Evolutionary conservation across 2,888 invertebrate genomes (phyloP), one percentile per base, ranked within the genome.

Genomic region (Podotricha telesiphe): DNA sequence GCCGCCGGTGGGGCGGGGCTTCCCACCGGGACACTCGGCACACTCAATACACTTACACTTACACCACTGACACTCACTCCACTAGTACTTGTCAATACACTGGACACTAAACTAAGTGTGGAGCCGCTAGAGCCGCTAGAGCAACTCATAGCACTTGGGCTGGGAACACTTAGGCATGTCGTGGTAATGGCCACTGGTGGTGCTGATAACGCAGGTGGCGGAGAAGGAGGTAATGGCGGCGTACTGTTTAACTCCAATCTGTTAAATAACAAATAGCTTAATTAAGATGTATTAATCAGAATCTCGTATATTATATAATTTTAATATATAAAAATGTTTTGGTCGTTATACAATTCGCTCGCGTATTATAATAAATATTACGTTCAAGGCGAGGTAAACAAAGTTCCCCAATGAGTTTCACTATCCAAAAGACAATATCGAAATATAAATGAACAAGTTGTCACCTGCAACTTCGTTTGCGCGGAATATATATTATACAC

Each of bases 221-320:
- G 91, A 0, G 91, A 91, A 15, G 88, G 87, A 1, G 91, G 88
- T n/a, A 89, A 72, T 0, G 91, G 91, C 42, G 91, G 90, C 34
- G 91, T 88, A 70, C 86, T 79, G 28, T 79, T 83, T 65, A 87
- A 65, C 70, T 91, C 91, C 79, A 85, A 73, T 72, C 91, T 92
- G 82, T 15, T 51, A 17, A 50, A 50, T 15, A 56, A 48, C 20
- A 20, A 62, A 10, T 10, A 28, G n/a, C 13, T 19, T 37, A 6
- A 37, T 17, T 3, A 13, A 6, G 8, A 19, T 40, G 2, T 8
- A 19, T 40, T 40, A 40, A 13, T 19, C 22, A 51, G 2, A 7
- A 8, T 7, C 8, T 37, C 8, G 8, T 8, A 37, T n/a, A n/a
- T n/a, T n/a, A n/a, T n/a, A n/a, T n/a, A n/a, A n/a, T n/a, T n/a